Evolutionary conservation across 2,113 vertebrate genomes (phyloP), one percentile per base, ranked within the genome.

Genomic region (Hepsetus odoe): DNA sequence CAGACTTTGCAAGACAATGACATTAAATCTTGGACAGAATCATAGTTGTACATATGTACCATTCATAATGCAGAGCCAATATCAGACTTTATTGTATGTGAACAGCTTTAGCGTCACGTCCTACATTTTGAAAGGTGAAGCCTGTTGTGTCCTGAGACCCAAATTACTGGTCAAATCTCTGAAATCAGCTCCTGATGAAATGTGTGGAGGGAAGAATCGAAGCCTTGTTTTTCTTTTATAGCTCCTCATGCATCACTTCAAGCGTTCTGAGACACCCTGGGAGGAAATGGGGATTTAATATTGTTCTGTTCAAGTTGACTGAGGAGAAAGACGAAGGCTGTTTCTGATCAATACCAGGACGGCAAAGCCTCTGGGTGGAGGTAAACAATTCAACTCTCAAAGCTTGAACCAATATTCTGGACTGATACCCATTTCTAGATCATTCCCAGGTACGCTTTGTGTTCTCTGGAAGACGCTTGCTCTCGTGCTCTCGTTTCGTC

Each of bases 1-100:
- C 6, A 20, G 44, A 79, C 62, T 74, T 66, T 33, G 30, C 55
- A 14, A 65, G 62, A 71, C 73, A 74, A 24, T 28, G 55, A 20
- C 35, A 30, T 79, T 79, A n/a, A 76, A 30, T 79, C 69, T 24
- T 71, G 74, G 68, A 80, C n/a, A 55, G 33, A 61, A 71, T 70
- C 61, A 61, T 55, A 65, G 83, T 80, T 90, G 86, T 88, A 85
- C 80, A 88, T 85, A 81, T 90, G 87, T 90, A 89, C 86, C 88
- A 89, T 90, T 55, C 61, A 42, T 83, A 80, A 81, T 81, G 26
- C 82, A 85, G 72, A 84, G 76, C 78, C 51, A 44, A 88, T 83
- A 81, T 82, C 68, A 84, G 77, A 83, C 65, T 84, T 67, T 75
- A 35, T 84, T 83, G 84, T 83, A 72, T 65, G 85, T 84, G 86